Evolutionary conservation across 2,888 invertebrate genomes (phyloP), one percentile per base, ranked within the genome.

Genomic region (Diogma glabrata): DNA sequence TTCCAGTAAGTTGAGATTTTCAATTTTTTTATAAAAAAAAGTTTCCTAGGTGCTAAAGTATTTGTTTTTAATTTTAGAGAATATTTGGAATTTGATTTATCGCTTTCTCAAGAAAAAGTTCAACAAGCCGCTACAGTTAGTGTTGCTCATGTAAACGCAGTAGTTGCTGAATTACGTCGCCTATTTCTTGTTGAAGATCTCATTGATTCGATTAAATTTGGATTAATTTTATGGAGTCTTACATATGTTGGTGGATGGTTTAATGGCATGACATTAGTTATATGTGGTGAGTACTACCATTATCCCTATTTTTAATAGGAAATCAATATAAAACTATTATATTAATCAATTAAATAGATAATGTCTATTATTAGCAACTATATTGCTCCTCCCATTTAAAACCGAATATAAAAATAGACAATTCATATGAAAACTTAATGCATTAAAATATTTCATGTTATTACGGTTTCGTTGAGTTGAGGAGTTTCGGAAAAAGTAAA

Each of bases 191-290:
- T 96, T 62, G 96, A 96, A 70, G 95, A 96, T 75, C 78, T 96
- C 64, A 85, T 96, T 62, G 96, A 97, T 73, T 91, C 91, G 58
- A 78, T 91, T 64, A 91, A 96, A 79, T 97, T 97, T 73, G 93
- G 87, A 61, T 83, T 93, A 60, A 76, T 93, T 64, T 79, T 97
- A 69, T 97, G 95, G 95, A 86, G 88, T 64, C 80, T 97, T 73
- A 97, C 97, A 55, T 97, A 96, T 72, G 79, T 97, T 64, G 97
- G 97, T 65, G 86, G 94, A 64, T 96, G 94, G 90, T 96, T 99
- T 79, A 97, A 97, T 73, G 97, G 96, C 72, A 90, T 97, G 85
- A 95, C 96, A 61, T 83, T 99, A 63, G 84, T 97, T 67, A 94
- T 33, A 49, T 46, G 46, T 40, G 40, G 16, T 19, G n/a, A 28